A percentile compares a stretch with the other conserved stretches of the same genome.
These are phyloP conservation scores for Macrotus californicus DNA, from an alignment of 2,113 vertebrate species.

Conservation along the genomic window DNA sequence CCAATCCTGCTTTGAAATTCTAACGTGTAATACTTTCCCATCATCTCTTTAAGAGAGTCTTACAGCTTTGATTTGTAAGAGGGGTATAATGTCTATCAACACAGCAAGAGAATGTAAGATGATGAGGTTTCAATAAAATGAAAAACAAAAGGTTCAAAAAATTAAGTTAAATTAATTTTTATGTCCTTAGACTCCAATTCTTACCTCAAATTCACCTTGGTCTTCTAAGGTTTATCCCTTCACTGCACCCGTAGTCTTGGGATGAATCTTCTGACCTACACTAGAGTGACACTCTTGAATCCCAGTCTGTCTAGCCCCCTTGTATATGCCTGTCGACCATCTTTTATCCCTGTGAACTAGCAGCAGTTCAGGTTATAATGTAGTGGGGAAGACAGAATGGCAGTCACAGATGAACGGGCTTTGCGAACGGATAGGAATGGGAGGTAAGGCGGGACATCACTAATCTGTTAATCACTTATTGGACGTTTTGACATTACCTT, in stretches of 20 bases:
- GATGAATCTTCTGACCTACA: background rate
- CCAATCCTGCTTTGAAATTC: background rate
- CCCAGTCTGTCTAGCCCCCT: background rate
- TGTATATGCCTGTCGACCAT: background rate
- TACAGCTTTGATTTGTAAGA: background rate
- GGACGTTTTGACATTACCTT: background rate
- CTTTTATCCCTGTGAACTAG: background rate
- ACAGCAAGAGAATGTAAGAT: background rate
- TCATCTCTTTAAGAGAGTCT: background rate
- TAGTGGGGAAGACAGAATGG: background rate
- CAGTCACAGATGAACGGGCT: background rate
- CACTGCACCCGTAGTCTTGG: background rate
- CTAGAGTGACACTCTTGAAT: background rate
- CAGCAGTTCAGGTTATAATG: background rate
- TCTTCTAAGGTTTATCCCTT: background rate
- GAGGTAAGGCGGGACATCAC: background rate
- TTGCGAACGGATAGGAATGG: background rate
- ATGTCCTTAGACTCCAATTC: background rate
- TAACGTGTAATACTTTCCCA: background rate
- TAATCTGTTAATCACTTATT: background rate
- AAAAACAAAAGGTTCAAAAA: background rate
- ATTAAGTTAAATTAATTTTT: constrained; percentile 2
- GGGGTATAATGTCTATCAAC: background rate
- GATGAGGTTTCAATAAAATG: background rate
- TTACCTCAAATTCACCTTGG: background rate